Evolutionary conservation across 1,140 invertebrate genomes (phyloP), one percentile per base, ranked within the genome.

Genomic region (Trichoplusia ni): DNA sequence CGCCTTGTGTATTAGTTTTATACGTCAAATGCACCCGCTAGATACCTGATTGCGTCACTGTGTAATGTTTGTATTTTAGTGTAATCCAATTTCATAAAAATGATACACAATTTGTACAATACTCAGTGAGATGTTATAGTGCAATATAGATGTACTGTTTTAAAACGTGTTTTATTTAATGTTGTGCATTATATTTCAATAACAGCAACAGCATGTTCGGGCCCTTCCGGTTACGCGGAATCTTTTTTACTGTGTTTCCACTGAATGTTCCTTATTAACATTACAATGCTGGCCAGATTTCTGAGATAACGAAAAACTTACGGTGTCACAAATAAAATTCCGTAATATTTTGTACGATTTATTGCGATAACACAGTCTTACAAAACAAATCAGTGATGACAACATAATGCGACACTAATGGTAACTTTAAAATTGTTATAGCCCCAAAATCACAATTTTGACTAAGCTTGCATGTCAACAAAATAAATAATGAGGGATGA

Each of bases 81-180:
- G 61, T 69, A 65, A 58, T 63, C 56, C 29, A 56, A 67, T 64
- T 69, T 63, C 59, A 38, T 71, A 67, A 51, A 69, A 40, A 73
- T 58, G 23, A 58, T 51, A 72, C 69, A 67, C 68, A 37, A 79
- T 81, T 83, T 87, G 78, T 86, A 86, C 75, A 85, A 82, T 82
- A 83, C 67, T 78, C 82, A 84, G 80, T 89, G 84, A 88, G 80
- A 90, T 86, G 86, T 88, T 88, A 90, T 86, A 89, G 85, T 89
- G 86, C 85, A 89, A 88, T 86, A 88, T 86, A 89, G 86, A 89
- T 78, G 81, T 88, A 89, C 74, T 89, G 84, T 86, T 89, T 89
- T 79, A 83, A 40, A 42, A 42, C 19, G 2, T 60, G 53, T 61
- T 85, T 82, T 85, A n/a, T n/a, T n/a, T n/a, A n/a, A n/a, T n/a